Evolutionary conservation across 2,888 invertebrate genomes (phyloP), one percentile per base, ranked within the genome.

Genomic region (Meiosimyza platycephala): DNA sequence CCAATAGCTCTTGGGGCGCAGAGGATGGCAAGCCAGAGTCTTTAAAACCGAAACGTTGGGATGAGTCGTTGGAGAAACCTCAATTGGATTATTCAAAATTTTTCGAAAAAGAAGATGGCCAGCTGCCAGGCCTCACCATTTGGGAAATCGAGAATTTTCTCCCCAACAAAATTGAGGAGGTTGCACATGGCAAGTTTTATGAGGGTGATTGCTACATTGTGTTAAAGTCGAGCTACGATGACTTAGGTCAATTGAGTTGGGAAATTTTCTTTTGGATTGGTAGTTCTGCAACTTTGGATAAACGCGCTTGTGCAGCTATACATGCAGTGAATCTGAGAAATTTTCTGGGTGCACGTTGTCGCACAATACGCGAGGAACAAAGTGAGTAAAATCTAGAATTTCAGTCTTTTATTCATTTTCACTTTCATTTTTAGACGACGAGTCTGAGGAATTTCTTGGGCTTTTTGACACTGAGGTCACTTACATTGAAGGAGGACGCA

Each of bases 61-160:
- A 98, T 86, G 98, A 99, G 87, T 92, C 94, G 13, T 86, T 98
- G 74, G 97, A 97, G 86, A 97, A 98, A 85, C 98, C 98, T 0
- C 95, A 97, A 57, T 87, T 99, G 71, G 97, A 99, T 88, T 99
- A 99, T 88, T 97, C 97, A 0, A 97, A 98, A 87, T 95, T 98
- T 87, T 99, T 98, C 85, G 98, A 95, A 81, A 95, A 95, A 78
- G 97, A 95, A 80, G 96, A 97, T 0, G 99, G 99, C 0, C 96
- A 97, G 84, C 90, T 94, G 70, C 94, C 97, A 0, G 98, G 98
- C 3, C 83, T 99, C 50, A 94, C 95, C 40, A 94, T 98, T 75
- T 99, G 99, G 99, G 99, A 99, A 89, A 99, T 99, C 76, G 99
- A 99, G 87, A 99, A 99, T 88, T 99, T 99, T 87, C 89, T 99